phyloP scores from a whole-genome alignment of 2,888 invertebrate genomes.

The Dexiosoma caninum region DNA sequence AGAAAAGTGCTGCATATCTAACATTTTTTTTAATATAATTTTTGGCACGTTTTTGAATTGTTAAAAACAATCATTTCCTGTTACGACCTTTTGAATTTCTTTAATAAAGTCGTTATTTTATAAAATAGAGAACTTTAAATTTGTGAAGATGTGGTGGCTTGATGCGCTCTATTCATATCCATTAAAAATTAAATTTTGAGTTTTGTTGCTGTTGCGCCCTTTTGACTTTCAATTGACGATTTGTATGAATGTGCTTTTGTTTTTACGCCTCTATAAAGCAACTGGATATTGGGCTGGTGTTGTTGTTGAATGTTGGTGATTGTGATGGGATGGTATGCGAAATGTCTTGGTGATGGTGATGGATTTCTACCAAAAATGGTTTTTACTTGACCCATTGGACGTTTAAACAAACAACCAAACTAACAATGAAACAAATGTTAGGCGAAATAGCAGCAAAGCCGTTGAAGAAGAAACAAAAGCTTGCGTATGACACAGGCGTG shows the following conservation, averaged over 20 bases:
- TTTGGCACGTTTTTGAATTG: no score
- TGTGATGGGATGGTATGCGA: conserved; percentile 44
- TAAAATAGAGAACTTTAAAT: no score
- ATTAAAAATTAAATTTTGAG: no score
- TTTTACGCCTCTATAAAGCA: neutral
- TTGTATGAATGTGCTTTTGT: neutral
- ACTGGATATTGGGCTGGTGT: conserved; percentile 10
- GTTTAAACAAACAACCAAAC: neutral
- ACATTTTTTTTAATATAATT: no score
- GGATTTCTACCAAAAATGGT: conserved; percentile 60
- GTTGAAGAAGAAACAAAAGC: conserved; percentile 5
- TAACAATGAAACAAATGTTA: conserved; percentile 16
- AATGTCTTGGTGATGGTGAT: conserved; percentile 54
- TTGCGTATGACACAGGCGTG: conserved; percentile 9
- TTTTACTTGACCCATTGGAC: conserved; percentile 45
- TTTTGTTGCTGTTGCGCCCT: no score
- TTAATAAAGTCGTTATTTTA: no score
- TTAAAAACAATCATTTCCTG: no score
- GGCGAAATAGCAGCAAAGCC: neutral
- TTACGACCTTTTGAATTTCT: no score
- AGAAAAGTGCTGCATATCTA: no score
- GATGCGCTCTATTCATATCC: no score
- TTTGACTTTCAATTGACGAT: no score
- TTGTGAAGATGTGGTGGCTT: no score
- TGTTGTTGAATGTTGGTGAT: conserved; percentile 9